A percentile compares a stretch with the other conserved stretches of the same genome.
These are phyloP conservation scores for Micrasema minimum DNA, from an alignment of 1,140 invertebrate species.

Conservation along the genomic window DNA sequence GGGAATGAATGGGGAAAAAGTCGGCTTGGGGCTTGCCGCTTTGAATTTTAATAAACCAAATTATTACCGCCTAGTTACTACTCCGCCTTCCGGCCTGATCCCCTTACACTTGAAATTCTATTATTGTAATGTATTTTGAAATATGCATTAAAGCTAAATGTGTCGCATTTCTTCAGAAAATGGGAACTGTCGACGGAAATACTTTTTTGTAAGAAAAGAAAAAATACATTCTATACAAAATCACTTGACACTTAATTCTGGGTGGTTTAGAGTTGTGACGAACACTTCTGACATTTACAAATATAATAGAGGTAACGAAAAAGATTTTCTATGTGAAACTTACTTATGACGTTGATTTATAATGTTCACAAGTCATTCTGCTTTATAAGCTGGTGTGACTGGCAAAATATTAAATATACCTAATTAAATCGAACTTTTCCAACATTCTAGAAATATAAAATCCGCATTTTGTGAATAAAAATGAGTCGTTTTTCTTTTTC, in stretches of 20 bases:
- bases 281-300: constrained; percentile 11
- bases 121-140: constrained; percentile 53
- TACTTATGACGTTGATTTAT: constrained; percentile 29
- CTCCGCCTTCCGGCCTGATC: constrained; percentile 27
- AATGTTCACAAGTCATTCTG: neutral
- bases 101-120: constrained; percentile 28
- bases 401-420: constrained; percentile 1
- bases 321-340: constrained; percentile 4
- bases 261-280: neutral
- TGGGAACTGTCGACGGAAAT: constrained; percentile 23
- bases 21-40: constrained; percentile 41
- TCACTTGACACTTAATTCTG: constrained; percentile 6
- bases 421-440: too few relatives aligned
- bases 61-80: constrained; percentile 49
- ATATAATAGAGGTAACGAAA: constrained; percentile 12
- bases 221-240: constrained; percentile 12
- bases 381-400: constrained; percentile 8
- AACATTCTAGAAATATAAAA: too few relatives aligned
- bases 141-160: constrained; percentile 49
- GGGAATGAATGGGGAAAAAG: constrained; percentile 36
- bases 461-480: too few relatives aligned
- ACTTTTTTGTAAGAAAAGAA: constrained; percentile 20
- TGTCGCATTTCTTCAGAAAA: constrained; percentile 34
- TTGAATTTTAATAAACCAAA: constrained; percentile 54
- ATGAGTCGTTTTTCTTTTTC: too few relatives aligned